Evolutionary conservation across 2,888 invertebrate genomes (phyloP), one percentile per base, ranked within the genome.

Genomic region (Melanchra persicariae): DNA sequence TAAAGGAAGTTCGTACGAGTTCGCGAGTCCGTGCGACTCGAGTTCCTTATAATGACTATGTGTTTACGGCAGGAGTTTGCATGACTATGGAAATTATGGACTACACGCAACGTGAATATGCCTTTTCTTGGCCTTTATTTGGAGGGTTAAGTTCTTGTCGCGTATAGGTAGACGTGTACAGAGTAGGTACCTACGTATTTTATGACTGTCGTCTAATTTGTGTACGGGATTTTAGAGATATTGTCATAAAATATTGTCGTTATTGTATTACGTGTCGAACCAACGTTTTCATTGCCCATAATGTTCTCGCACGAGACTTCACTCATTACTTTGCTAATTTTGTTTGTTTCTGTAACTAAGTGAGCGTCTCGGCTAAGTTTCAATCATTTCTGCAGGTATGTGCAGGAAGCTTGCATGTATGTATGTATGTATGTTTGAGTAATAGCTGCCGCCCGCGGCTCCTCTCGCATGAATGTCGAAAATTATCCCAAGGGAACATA

Each of bases 1-100:
- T 88, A 86, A 84, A 86, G 84, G 86, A 87, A 87, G 81, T 86
- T 84, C 77, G 77, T 86, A 81, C 74, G 76, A 71, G 68, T 80
- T 67, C 71, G 70, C 57, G 62, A 74, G 81, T 81, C 79, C 79
- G 70, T 75, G 76, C 63, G 52, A 81, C 52, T 77, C 60, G 70
- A 74, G 82, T 82, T 84, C 73, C 68, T 81, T 82, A 81, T 85
- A 82, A 87, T 84, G 75, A 79, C 77, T 80, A 74, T 74, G 66
- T 84, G 77, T 83, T 79, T 80, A 77, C 76, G 59, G 61, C 62
- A 66, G 55, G 26, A 68, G 76, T 70, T 87, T 82, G 89, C 89
- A 88, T 88, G 87, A 79, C 87, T 85, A 78, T 85, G 86, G 66
- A 84, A 87, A 87, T 88, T 87, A 87, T 87, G 79, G 70, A 71